These are phyloP conservation scores for Sinhomidia bicolor DNA, from an alignment of 2,888 invertebrate species.

Conservation along the genomic window DNA sequence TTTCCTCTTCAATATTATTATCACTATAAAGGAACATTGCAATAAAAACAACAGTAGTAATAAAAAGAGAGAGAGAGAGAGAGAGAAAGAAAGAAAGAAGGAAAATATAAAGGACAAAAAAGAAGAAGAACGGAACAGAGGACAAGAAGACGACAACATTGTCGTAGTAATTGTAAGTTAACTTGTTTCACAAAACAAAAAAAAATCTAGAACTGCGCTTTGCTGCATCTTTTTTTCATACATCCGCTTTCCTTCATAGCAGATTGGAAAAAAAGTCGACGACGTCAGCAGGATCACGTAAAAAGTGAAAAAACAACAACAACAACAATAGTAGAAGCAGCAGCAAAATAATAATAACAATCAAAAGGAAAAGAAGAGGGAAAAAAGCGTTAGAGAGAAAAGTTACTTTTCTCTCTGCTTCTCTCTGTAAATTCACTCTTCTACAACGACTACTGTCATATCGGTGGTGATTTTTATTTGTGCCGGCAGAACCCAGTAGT, in stretches of 20 bases:
- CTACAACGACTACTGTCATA: background rate
- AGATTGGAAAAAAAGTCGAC: background rate
- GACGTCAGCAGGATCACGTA: background rate
- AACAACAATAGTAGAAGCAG: background rate
- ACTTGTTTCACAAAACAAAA: slow-evolving; percentile 1
- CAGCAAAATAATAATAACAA: slow-evolving; percentile 28
- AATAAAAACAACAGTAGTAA: slow-evolving; percentile 13
- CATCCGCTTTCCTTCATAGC: background rate
- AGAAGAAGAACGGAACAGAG: background rate
- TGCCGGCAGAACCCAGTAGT: background rate
- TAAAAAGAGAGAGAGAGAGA: too few relatives aligned
- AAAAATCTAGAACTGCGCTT: background rate
- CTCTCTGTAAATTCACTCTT: background rate
- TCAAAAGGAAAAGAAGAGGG: background rate
- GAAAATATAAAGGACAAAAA: too few relatives aligned
- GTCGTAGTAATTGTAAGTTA: background rate
- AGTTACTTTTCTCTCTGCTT: too few relatives aligned
- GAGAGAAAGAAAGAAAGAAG: too few relatives aligned
- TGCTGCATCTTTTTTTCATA: background rate
- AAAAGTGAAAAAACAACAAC: background rate
- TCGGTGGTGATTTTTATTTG: slow-evolving; percentile 15
- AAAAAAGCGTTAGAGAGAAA: background rate
- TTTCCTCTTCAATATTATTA: slow-evolving; percentile 20
- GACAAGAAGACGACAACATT: slow-evolving; percentile 7
- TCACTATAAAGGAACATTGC: slow-evolving; percentile 31